phyloP scores from a whole-genome alignment of 2,113 vertebrate genomes.

The Pedetes capensis region DNA sequence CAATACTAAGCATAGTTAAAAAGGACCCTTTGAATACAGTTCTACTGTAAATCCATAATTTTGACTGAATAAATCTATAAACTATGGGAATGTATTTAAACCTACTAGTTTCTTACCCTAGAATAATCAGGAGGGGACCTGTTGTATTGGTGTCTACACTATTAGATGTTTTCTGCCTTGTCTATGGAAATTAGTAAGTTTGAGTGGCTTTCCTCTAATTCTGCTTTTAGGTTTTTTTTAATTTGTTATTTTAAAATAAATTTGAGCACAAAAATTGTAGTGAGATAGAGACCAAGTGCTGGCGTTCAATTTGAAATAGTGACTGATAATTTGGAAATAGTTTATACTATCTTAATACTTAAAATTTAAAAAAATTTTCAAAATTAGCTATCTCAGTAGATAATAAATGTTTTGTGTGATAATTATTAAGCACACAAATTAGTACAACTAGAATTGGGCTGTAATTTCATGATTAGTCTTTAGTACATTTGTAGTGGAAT shows the following conservation, averaged over 20 bases:
- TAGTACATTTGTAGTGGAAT: constrained; percentile 10
- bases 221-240: background rate
- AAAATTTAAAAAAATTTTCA: constrained; percentile 13
- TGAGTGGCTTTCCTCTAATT: constrained; percentile 30
- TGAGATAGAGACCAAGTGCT: background rate
- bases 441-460: constrained; percentile 42
- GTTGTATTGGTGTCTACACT: background rate
- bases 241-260: constrained; percentile 47
- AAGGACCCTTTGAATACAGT: background rate
- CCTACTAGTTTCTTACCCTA: background rate
- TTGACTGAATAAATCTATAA: background rate
- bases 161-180: constrained; percentile 3
- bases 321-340: constrained; percentile 29
- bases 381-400: constrained; percentile 10
- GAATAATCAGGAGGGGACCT: background rate
- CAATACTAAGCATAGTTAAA: background rate
- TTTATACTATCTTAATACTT: constrained; percentile 33
- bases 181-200: constrained; percentile 4
- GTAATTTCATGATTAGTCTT: constrained; percentile 34
- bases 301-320: constrained; percentile 27
- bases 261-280: background rate
- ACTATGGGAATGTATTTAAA: constrained; percentile 4
- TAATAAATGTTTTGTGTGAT: constrained; percentile 27
- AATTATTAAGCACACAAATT: background rate
- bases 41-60: background rate